Evolutionary conservation across 2,797 vertebrate species (phyloP), one percentile per base, ranked within the genome.

Genomic region (Spea hammondii): DNA sequence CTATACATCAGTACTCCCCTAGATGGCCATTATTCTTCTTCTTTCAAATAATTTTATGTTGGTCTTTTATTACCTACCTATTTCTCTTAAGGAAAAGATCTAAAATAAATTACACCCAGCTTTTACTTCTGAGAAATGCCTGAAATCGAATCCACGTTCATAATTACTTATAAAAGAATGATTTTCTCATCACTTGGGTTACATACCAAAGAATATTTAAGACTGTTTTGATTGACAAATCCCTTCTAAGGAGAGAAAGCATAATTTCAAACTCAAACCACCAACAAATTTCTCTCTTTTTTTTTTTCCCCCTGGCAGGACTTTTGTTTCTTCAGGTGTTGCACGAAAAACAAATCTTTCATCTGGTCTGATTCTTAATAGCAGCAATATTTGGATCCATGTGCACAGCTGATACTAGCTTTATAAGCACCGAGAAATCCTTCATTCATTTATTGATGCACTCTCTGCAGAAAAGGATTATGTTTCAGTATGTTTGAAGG

Each of bases 311-410:
- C n/a, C n/a, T 86, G 83, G 72, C 75, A 79, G 78, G 84, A 85
- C 73, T 82, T 86, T 14, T 86, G 82, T 89, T 90, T 84, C 86
- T 90, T 83, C 88, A 86, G 88, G 89, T 91, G 86, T 85, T 84
- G 78, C 50, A 85, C 84, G 51, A 85, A 86, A 88, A 90, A 87
- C 83, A 88, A 83, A 88, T 83, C 87, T 88, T 78, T 85, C 82
- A 78, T 80, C 83, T 77, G 9, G 72, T 84, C 82, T 74, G 32
- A 46, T 83, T 83, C 83, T 84, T 87, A 86, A 84, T 86, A 88
- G 85, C 60, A 83, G 64, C 80, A 79, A 89, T 85, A 88, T 85
- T 86, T 85, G 86, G 83, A 85, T 87, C 83, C 80, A 76, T 68
- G 82, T 86, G 85, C 81, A 78, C 85, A 85, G 80, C 79, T 79